Evolutionary conservation across 2,888 invertebrate genomes (phyloP).

Genomic region (Heteromyza rotundicornis): DNA sequence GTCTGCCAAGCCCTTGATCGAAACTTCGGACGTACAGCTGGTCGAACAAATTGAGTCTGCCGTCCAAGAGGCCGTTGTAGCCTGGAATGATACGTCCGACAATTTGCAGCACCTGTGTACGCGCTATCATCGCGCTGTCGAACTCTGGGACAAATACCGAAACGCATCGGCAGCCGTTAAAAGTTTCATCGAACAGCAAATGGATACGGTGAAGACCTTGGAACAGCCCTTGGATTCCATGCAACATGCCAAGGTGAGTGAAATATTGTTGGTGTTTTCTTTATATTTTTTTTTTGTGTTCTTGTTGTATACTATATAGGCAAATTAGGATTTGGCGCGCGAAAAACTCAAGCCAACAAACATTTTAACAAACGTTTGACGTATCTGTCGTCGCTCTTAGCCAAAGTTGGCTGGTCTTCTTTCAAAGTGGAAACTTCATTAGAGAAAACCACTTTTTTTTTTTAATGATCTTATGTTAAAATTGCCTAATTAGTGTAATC

Average conservation of each 20-base stretch:
- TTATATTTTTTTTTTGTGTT: no score
- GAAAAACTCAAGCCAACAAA: no score
- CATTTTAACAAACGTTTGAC: no score
- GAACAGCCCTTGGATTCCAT: constrained; percentile 72
- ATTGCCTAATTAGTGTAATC: no score
- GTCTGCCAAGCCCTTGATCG: constrained; percentile 76
- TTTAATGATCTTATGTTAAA: no score
- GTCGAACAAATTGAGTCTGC: constrained; percentile 76
- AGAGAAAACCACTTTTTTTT: no score
- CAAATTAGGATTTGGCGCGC: no score
- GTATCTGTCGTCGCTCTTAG: no score
- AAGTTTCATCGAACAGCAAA: constrained; percentile 77
- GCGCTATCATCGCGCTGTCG: constrained; percentile 81
- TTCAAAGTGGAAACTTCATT: no score
- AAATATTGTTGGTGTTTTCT: no score
- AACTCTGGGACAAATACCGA: constrained; percentile 80
- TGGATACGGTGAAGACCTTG: constrained; percentile 74
- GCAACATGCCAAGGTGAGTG: constrained; percentile 74
- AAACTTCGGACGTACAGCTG: constrained; percentile 73
- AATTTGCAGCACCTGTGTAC: constrained; percentile 78
- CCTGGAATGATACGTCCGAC: constrained; percentile 81
- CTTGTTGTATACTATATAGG: no score
- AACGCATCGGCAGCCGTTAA: constrained; percentile 79
- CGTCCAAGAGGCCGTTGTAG: constrained; percentile 78
- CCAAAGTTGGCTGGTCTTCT: no score